These are phyloP conservation scores for Capitulum mitella DNA, from an alignment of 2,888 invertebrate species.

Conservation along the genomic window DNA sequence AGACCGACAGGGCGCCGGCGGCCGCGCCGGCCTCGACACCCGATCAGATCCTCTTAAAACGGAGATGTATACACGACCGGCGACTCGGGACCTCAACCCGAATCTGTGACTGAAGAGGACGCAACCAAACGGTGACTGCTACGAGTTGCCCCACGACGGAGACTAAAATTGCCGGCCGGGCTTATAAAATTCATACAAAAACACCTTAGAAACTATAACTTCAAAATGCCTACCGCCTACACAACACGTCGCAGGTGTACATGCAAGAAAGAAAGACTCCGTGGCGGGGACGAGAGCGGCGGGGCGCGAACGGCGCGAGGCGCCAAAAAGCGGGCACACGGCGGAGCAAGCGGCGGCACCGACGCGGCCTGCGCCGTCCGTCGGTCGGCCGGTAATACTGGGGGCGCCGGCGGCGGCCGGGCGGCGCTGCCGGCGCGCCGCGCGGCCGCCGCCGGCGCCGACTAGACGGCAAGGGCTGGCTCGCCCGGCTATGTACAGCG, in stretches of 20 bases:
- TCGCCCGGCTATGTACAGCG: no score
- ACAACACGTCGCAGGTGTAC: neutral
- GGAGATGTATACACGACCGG: no score
- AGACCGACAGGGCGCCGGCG: no score
- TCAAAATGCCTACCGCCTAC: constrained; percentile 8
- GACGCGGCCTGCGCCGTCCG: neutral
- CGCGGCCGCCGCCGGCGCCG: no score
- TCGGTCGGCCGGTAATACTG: no score
- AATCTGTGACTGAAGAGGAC: no score
- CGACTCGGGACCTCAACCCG: no score
- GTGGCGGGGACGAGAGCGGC: neutral
- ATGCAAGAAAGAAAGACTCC: constrained; percentile 1
- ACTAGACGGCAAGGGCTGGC: no score
- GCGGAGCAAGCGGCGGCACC: neutral
- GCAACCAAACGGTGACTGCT: no score
- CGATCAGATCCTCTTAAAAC: no score
- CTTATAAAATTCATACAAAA: constrained; percentile 19
- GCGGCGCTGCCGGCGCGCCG: neutral
- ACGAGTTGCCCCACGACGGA: no score
- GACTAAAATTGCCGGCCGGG: neutral
- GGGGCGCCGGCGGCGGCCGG: neutral
- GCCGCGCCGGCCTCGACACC: no score
- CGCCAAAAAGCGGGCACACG: neutral
- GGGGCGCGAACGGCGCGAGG: neutral
- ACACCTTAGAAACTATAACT: constrained; percentile 10